A percentile compares a stretch with the other conserved stretches of the same genome.
These are phyloP conservation scores for Formica aserva DNA, from an alignment of 2,888 invertebrate species.

Conservation along the genomic window DNA sequence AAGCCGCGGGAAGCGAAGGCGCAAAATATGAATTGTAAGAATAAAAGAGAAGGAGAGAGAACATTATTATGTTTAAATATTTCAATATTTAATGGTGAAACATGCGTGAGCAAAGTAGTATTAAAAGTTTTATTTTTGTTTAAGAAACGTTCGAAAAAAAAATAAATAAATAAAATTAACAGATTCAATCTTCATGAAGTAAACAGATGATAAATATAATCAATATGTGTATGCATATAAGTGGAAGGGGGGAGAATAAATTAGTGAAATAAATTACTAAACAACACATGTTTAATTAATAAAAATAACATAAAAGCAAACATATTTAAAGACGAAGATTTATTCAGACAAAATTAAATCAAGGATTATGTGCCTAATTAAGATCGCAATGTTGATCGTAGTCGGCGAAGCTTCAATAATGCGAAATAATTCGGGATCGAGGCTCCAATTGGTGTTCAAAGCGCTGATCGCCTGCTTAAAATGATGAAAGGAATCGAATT, in stretches of 20 bases:
- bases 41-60: constrained; percentile 1
- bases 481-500: constrained; percentile 31
- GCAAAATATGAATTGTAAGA: not conserved
- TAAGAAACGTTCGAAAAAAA: not conserved
- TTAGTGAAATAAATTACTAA: not conserved
- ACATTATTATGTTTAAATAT: not conserved
- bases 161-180: not conserved
- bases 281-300: not conserved
- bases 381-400: not conserved
- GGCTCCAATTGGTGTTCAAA: constrained; percentile 1
- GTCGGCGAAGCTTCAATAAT: not conserved
- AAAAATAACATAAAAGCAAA: not conserved
- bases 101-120: not conserved
- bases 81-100: constrained; percentile 14
- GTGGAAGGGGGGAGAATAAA: not conserved
- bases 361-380: constrained; percentile 23
- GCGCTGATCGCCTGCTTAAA: not conserved
- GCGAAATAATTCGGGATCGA: not conserved
- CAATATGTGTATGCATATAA: not conserved
- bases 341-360: not conserved
- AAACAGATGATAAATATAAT: not conserved
- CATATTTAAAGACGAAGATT: not conserved
- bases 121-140: not conserved
- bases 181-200: not conserved
- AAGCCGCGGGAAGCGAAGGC: not conserved